Evolutionary conservation across 2,888 invertebrate species (phyloP).

Genomic region (Suillia variegata): DNA sequence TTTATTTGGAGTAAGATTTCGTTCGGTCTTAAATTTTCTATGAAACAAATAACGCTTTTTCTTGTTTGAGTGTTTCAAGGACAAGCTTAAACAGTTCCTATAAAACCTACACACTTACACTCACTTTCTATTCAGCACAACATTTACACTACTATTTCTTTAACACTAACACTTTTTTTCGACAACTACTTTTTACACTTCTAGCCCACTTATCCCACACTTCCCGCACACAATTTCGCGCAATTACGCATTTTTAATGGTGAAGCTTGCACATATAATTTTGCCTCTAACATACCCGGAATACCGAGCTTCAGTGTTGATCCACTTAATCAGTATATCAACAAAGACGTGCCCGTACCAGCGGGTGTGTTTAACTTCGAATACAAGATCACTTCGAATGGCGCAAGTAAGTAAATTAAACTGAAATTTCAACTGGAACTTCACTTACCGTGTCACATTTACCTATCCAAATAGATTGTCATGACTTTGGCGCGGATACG

Average conservation of each 20-base stretch:
- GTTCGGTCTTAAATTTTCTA: no score
- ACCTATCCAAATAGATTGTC: constrained; percentile 25
- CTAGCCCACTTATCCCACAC: constrained; percentile 70
- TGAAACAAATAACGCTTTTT: no score
- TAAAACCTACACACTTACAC: no score
- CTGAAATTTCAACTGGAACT: background rate
- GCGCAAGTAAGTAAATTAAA: constrained; percentile 10
- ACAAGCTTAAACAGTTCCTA: background rate
- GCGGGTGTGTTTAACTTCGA: constrained; percentile 8
- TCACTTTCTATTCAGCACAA: no score
- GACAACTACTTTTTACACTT: constrained; percentile 18
- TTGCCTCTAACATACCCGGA: constrained; percentile 38
- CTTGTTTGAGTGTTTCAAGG: no score
- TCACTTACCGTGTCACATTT: background rate
- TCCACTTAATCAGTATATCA: constrained; percentile 33
- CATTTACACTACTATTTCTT: no score
- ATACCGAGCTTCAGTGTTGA: constrained; percentile 34
- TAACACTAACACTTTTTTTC: background rate
- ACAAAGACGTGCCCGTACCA: constrained; percentile 40
- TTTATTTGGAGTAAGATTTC: no score
- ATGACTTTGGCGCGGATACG: background rate
- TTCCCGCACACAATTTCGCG: constrained; percentile 67
- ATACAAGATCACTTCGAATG: constrained; percentile 23
- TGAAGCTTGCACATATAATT: constrained; percentile 60
- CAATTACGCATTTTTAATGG: constrained; percentile 77